These are phyloP conservation scores for Pao palembangensis DNA, from an alignment of 2,113 vertebrate genomes.

Conservation along the genomic window DNA sequence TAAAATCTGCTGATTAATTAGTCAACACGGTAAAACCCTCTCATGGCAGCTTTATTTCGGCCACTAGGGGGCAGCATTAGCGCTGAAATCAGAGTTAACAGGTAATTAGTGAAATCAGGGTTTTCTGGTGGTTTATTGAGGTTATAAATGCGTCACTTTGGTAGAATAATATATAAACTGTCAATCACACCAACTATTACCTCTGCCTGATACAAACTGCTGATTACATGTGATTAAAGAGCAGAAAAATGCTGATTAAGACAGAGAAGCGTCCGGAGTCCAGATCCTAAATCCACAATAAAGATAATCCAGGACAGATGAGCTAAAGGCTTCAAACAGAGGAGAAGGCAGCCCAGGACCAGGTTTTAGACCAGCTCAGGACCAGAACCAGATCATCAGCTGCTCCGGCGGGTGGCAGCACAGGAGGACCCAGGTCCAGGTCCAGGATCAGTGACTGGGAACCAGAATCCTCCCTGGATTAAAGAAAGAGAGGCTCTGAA, in stretches of 20 bases:
- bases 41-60: no score
- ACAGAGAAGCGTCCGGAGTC: conserved; percentile 8
- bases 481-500: no score
- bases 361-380: not conserved
- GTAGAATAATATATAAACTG: not conserved
- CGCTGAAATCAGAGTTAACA: no score
- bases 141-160: conserved; percentile 2
- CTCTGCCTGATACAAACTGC: not conserved
- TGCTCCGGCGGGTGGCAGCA: conserved; percentile 26
- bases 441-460: conserved; percentile 18
- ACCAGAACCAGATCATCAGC: conserved; percentile 3
- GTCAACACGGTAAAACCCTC: no score
- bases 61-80: no score
- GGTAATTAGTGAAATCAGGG: not conserved
- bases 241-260: conserved; percentile 1
- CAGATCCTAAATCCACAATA: conserved; percentile 1
- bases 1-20: no score
- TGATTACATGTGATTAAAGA: not conserved
- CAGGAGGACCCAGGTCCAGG: not conserved
- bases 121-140: conserved; percentile 13
- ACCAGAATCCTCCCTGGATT: conserved; percentile 29
- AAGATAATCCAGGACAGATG: not conserved
- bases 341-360: not conserved
- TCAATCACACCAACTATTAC: conserved; percentile 1
- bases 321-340: no score